Evolutionary conservation across 1,140 invertebrate genomes (phyloP).

Genomic region (Cotesia vestalis): DNA sequence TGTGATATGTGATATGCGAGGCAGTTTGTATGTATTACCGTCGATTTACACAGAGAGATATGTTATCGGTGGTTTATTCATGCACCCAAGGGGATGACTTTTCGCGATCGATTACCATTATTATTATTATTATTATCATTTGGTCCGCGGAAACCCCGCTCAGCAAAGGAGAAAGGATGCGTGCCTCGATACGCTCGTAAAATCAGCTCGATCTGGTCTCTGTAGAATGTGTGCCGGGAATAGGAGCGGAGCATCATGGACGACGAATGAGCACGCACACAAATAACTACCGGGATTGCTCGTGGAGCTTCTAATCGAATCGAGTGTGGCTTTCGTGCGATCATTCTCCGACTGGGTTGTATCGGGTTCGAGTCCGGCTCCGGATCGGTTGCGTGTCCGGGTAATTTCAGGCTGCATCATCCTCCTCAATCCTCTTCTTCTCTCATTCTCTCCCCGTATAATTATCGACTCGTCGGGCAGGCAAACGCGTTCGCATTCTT

Average conservation of each 20-base stretch:
- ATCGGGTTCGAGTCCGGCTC: constrained; percentile 2
- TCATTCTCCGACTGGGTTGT: constrained; percentile 10
- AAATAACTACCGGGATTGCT: neutral
- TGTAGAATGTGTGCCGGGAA: neutral
- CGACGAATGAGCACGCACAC: neutral
- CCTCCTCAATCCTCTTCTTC: too few species aligned
- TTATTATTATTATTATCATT: neutral
- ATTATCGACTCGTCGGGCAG: constrained; percentile 32
- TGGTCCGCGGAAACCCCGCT: neutral
- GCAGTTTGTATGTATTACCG: neutral
- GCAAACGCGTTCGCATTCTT: constrained; percentile 24
- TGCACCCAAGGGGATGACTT: constrained; percentile 30
- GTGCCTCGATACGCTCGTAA: constrained; percentile 15
- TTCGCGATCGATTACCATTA: constrained; percentile 29
- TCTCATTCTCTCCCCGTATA: constrained; percentile 4
- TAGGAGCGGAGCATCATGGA: neutral
- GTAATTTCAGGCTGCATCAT: constrained; percentile 33
- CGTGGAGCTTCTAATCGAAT: constrained; percentile 26
- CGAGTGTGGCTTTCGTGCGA: constrained; percentile 27
- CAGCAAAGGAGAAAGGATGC: constrained; percentile 5
- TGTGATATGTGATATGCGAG: neutral
- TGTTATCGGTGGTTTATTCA: constrained; percentile 28
- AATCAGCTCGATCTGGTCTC: neutral
- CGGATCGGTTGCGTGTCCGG: neutral
- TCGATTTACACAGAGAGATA: constrained; percentile 13